Evolutionary conservation across 2,113 vertebrate species (phyloP).

Genomic region (Scartelaos histophorus): DNA sequence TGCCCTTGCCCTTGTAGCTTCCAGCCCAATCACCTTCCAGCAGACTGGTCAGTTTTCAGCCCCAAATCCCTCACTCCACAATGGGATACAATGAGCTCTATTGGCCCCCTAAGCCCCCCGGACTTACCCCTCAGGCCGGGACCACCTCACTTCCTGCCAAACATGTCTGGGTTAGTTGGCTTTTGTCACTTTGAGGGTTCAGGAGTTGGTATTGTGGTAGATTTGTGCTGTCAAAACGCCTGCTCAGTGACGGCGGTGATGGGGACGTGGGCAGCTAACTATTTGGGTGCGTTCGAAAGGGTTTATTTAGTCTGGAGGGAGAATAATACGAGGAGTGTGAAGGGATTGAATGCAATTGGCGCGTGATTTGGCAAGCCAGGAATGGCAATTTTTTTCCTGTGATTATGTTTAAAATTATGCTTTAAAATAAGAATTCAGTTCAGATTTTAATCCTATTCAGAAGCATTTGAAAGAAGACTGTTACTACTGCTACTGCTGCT

Average conservation of each 20-base stretch:
- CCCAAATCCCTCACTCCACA: slow-evolving; percentile 84
- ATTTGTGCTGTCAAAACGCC: slow-evolving; percentile 86
- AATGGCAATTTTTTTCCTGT: no score
- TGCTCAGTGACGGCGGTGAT: slow-evolving; percentile 82
- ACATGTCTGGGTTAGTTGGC: slow-evolving; percentile 60
- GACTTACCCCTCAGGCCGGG: slow-evolving; percentile 76
- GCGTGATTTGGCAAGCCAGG: slow-evolving; percentile 20
- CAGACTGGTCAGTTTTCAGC: slow-evolving; percentile 84
- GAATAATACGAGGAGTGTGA: slow-evolving; percentile 18
- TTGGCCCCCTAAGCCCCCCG: slow-evolving; percentile 75
- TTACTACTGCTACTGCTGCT: no score
- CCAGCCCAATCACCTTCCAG: slow-evolving; percentile 88
- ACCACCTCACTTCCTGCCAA: slow-evolving; percentile 89
- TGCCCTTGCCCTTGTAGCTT: slow-evolving; percentile 76
- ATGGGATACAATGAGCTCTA: slow-evolving; percentile 83
- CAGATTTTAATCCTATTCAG: no score
- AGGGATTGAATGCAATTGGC: slow-evolving; percentile 5
- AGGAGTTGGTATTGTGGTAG: slow-evolving; percentile 83
- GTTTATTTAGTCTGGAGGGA: slow-evolving; percentile 24
- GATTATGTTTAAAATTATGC: no score
- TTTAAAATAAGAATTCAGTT: no score
- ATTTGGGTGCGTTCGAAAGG: slow-evolving; percentile 49
- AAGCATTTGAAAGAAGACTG: no score
- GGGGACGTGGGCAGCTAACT: slow-evolving; percentile 50
- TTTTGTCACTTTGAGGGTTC: slow-evolving; percentile 70